Base-by-base conservation (phyloP, 1,140 invertebrate genomes). In the Drosophila lacteicornis region DNA sequence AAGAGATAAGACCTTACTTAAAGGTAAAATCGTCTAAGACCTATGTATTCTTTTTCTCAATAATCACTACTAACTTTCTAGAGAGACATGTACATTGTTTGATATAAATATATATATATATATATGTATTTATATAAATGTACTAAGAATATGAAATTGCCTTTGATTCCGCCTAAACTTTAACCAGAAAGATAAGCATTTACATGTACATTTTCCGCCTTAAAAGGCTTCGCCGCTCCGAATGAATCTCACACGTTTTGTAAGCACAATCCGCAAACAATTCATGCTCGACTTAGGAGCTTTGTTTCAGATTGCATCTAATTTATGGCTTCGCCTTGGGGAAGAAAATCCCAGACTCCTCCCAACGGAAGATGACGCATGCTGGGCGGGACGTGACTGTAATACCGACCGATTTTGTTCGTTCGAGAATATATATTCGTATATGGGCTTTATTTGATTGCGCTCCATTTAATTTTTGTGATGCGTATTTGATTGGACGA, bases 401-500 rank as follows among this genome's bases (percentile, higher is more conserved):
- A 77, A 75, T 80, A 74, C 30, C 13, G 3, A 63, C 46, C 50
- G 36, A 61, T 55, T 68, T 71, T 74, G 66, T n/a, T n/a, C 53
- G 13, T 25, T 56, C 22, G 36, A 25, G 8, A 56, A 40, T 15
- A 38, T 42, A 42, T 15, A 15, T 22, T 19, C n/a, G 38, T 46
- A 55, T 55, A 13, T 63, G 25, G 40, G 13, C 40, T 42, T 38
- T 75, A 63, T 71, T 75, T 68, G 53, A 71, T 70, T 75, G 61
- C 17, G 57, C 63, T 36, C 50, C 53, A 87, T 75, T 83, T 61
- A 53, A 65, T 77, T 68, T 82, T 70, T 55, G 51, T 82, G 42
- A 42, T 36, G 67, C 25, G 50, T 51, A 75, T 66, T 75, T 77
- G 59, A 88, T 74, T 67, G 59, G 50, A 36, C 17, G 58, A 59